Base-by-base conservation (phyloP, 2,797 vertebrate species). In the Danio albolineatus region DNA sequence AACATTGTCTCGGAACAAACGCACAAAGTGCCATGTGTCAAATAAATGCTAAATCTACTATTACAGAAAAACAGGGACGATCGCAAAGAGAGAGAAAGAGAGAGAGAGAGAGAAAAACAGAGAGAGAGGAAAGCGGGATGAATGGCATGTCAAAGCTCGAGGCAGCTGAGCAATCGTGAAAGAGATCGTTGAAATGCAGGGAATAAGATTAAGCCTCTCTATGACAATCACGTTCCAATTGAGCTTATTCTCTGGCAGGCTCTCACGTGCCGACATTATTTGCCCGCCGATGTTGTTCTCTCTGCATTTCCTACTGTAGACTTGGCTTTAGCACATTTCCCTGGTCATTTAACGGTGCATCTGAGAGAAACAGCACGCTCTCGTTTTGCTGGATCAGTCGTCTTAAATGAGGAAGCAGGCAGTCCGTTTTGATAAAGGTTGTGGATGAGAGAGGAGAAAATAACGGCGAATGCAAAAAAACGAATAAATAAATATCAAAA, bases 171-270 rank as follows among this genome's bases (percentile, higher is more conserved):
- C 21, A 72, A 54, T 56, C 10, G 46, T 73, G 43, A 57, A 59
- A 74, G 70, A 78, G 41, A 84, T 39, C 10, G 78, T 67, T 82
- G 38, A 82, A 82, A 72, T 57, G 74, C 77, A 72, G 74, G 56
- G 65, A 75, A 78, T 76, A 28, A 80, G 85, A 84, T 86, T 80
- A 81, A 70, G 60, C 38, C 38, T 78, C 59, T 69, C 61, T 80
- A 73, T 76, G 65, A 78, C 70, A 79, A 73, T 83, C 66, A 76
- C 69, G 72, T 86, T 80, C 78, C 48, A 48, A 48, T 75, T 79
- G 62, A 80, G 60, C 74, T 84, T 79, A 78, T 83, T 82, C 64
- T 80, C 82, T 84, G 70, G 78, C 70, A 82, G 54, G 48, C 60
- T 75, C 54, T 83, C 72, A 73, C 66, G 61, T 56, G 56, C 56